A percentile compares a stretch with the other conserved stretches of the same genome.
Evolutionary conservation across 2,113 vertebrate species (phyloP).

Genomic region (Suricata suricatta): DNA sequence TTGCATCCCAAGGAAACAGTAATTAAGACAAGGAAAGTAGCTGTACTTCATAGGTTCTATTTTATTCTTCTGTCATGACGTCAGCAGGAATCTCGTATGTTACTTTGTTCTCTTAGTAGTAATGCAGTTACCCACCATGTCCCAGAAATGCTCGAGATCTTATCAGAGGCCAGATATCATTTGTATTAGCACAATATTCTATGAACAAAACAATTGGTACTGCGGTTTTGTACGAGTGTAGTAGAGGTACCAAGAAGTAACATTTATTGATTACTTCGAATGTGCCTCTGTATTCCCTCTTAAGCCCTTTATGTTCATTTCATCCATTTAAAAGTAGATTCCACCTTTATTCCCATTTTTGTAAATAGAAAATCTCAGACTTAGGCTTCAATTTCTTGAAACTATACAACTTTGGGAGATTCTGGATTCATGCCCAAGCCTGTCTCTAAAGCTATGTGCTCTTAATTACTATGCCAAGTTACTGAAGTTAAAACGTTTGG

Average conservation of each 20-base stretch:
- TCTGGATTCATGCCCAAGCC: background rate
- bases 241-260: background rate
- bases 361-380: background rate
- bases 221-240: background rate
- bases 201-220: slow-evolving; percentile 16
- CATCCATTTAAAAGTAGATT: background rate
- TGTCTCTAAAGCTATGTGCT: background rate
- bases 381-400: background rate
- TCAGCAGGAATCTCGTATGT: background rate
- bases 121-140: background rate
- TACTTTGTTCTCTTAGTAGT: background rate
- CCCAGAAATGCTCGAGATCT: background rate
- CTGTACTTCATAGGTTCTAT: background rate
- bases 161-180: background rate
- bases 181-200: background rate
- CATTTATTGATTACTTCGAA: background rate
- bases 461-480: background rate
- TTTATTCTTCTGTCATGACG: background rate
- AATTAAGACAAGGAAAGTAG: background rate
- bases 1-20: background rate
- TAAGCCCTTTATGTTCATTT: background rate
- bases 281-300: background rate
- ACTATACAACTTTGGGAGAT: background rate
- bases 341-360: background rate
- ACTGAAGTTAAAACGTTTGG: background rate